Evolutionary conservation across 2,113 vertebrate genomes (phyloP), one percentile per base, ranked within the genome.

Genomic region (Prietella phreatophila): DNA sequence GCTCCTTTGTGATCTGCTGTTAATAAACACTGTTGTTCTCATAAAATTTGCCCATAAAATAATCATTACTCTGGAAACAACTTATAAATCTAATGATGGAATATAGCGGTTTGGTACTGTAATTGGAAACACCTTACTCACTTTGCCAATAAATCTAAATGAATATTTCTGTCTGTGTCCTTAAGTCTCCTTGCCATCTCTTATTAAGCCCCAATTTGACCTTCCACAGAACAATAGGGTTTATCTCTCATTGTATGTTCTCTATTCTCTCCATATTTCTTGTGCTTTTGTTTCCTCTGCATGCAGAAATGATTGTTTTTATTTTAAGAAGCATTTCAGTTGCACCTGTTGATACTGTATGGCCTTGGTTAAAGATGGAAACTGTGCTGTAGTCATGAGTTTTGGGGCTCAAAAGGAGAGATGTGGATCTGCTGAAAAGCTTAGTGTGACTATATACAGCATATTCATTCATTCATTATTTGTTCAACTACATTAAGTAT

Each of bases 21-120:
- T 91, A 90, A 81, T 30, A 39, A 67, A 83, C 58, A 81, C 89
- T 87, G 90, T 86, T 89, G 86, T 86, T 88, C 80, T 39, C 58
- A 84, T 88, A 88, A 89, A 91, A 53, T 55, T 56, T 53, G 27
- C n/a, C 58, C 83, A 67, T 90, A 90, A 87, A 87, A 85, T 53
- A 85, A 86, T 75, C 55, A 33, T 83, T 86, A 78, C 83, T 86
- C 30, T 80, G 63, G 86, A 85, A 86, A 92, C 15, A 42, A 78
- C 79, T 84, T 80, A 84, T 84, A 86, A 92, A 91, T 91, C 30
- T 81, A 47, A 50, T 83, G 11, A 13, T 53, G 63, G 36, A 75
- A 88, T 79, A 82, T 55, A 17, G 75, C 76, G 85, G 79, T 89
- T 83, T 82, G 61, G 86, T 82, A 73, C 79, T 84, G 53, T 90